phyloP scores from a whole-genome alignment of 1,140 invertebrate species.

The Drosophila nebulosa region DNA sequence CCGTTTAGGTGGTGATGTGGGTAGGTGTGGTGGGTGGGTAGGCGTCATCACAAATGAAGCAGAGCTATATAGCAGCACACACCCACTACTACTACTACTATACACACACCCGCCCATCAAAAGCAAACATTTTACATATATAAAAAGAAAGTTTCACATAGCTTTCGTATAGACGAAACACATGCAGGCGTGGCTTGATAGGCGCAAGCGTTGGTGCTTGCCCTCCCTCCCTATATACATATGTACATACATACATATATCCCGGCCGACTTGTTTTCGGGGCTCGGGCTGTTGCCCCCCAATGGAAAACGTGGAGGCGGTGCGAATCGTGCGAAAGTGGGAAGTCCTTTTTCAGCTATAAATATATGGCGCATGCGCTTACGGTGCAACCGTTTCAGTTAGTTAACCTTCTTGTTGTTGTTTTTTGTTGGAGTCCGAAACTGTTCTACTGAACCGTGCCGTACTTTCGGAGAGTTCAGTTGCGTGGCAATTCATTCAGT shows the following conservation, averaged over 20 bases:
- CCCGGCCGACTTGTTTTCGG: background rate
- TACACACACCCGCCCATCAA: background rate
- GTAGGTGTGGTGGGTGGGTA: background rate
- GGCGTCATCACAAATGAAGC: conserved; percentile 1
- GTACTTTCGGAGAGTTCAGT: conserved; percentile 58
- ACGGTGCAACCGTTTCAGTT: background rate
- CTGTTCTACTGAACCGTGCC: conserved; percentile 65
- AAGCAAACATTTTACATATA: background rate
- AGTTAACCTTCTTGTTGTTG: background rate
- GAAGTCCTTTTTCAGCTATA: conserved; percentile 40
- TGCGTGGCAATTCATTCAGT: conserved; percentile 48
- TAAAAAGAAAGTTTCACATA: background rate
- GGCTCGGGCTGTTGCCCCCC: conserved; percentile 44
- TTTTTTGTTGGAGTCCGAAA: conserved; percentile 8
- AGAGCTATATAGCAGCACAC: background rate
- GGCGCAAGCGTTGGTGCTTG: conserved; percentile 71
- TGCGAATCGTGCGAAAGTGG: conserved; percentile 37
- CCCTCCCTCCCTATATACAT: conserved; percentile 12
- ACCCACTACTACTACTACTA: too few relatives aligned
- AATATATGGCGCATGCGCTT: conserved; percentile 21
- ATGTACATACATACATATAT: too few relatives aligned
- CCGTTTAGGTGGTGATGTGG: too few relatives aligned
- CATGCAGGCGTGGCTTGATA: conserved; percentile 53
- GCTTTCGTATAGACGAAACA: background rate
- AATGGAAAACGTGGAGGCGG: conserved; percentile 69